Evolutionary conservation across 2,797 vertebrate genomes (phyloP).

Genomic region (Cyprinella venusta): DNA sequence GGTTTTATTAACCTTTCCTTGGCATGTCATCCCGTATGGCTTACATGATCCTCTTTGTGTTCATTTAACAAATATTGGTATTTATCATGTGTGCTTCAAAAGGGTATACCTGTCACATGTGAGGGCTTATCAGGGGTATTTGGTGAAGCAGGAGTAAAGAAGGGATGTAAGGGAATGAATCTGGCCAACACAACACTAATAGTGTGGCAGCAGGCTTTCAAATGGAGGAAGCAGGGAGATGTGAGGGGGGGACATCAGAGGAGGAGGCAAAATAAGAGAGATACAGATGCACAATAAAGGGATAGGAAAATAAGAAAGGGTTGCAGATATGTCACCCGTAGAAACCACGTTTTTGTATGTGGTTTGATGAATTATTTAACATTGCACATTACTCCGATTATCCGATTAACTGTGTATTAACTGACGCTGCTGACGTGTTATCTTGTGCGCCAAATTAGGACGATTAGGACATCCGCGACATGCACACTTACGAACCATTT

Average conservation of each 20-base stretch:
- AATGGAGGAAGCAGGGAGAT: background rate
- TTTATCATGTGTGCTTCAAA: slow-evolving; percentile 29
- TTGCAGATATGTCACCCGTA: background rate
- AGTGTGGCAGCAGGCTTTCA: background rate
- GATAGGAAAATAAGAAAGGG: background rate
- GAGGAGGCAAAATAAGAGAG: background rate
- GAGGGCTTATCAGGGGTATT: slow-evolving; percentile 60
- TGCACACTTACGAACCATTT: too few relatives aligned
- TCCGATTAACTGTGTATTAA: background rate
- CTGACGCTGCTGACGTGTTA: too few relatives aligned
- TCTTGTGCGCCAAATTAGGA: too few relatives aligned
- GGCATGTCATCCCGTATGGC: slow-evolving; percentile 20
- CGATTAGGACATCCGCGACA: too few relatives aligned
- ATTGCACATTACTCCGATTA: background rate
- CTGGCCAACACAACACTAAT: background rate
- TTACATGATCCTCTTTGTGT: slow-evolving; percentile 14
- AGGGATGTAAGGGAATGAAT: background rate
- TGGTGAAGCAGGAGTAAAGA: slow-evolving; percentile 55
- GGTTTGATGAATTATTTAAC: too few relatives aligned
- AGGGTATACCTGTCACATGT: slow-evolving; percentile 45
- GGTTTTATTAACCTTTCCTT: slow-evolving; percentile 46
- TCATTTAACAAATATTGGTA: slow-evolving; percentile 37
- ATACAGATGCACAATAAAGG: background rate
- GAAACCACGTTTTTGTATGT: background rate
- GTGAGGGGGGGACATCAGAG: background rate